Base-by-base conservation (phyloP, 2,797 vertebrate genomes). In the Erethizon dorsatum region DNA sequence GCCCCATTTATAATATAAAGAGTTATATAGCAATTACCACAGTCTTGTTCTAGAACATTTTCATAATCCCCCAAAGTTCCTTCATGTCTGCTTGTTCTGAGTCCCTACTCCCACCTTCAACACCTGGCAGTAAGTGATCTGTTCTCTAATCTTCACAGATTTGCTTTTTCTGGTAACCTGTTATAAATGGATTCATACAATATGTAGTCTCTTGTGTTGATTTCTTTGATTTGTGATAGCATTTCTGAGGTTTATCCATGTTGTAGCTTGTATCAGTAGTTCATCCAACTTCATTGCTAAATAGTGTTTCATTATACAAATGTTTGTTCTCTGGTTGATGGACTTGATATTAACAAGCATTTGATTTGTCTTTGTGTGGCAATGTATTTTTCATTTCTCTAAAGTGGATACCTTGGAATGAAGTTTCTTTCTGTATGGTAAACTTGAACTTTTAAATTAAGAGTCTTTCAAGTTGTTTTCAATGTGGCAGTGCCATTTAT, bases 291-390 rank as follows among this genome's bases (percentile, higher is more conserved):
- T 75, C 77, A 71, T 90, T 86, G 31, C 31, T 83, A 37, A 92
- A 59, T 86, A 75, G 37, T 65, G 86, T 78, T 63, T 14, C 59
- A 65, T 79, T 41, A 18, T 78, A 52, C 57, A 75, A 69, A 80
- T 94, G 41, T 83, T 71, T 92, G 37, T 91, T 95, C 63, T 82
- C n/a, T 33, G 75, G 26, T 67, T 92, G 26, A 69, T 57, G 28
- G 50, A 73, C 57, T 80, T 82, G 52, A 22, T 78, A 3, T 82
- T 37, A 57, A 2, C 24, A 45, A 91, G 67, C 56, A 50, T 80
- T 61, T 95, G 69, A 12, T 75, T 50, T 79, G 20, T 75, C 20
- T 91, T 75, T 82, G 13, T 52, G 28, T 90, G 26, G 54, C 33
- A 71, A 31, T 79, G 50, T 92, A n/a, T n/a, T 59, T 90, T 45